phyloP scores from a whole-genome alignment of 1,140 invertebrate species.

The Caerostris extrusa region DNA sequence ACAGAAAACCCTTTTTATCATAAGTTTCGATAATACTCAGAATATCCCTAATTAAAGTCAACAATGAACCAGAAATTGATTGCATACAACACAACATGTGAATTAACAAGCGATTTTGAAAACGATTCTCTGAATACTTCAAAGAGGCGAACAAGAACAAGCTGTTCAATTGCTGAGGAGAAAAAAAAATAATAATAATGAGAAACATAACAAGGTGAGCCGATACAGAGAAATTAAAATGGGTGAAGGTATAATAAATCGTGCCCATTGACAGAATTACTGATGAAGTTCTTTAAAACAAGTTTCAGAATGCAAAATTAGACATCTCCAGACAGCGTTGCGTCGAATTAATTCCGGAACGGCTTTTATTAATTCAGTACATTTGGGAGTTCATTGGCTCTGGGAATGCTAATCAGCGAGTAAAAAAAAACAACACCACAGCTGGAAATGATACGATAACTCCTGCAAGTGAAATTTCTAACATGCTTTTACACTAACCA shows the following conservation, averaged over 20 bases:
- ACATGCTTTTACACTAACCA: background rate
- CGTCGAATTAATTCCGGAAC: slow-evolving; percentile 61
- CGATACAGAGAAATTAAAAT: background rate
- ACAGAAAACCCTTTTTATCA: no score
- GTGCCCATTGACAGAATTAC: slow-evolving; percentile 56
- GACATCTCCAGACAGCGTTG: slow-evolving; percentile 17
- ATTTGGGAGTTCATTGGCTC: slow-evolving; percentile 59
- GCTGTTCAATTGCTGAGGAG: background rate
- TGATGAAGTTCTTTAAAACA: slow-evolving; percentile 57
- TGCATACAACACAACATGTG: no score
- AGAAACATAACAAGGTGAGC: background rate
- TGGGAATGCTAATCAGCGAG: background rate
- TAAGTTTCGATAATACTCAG: no score
- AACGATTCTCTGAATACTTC: background rate
- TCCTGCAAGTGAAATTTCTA: background rate
- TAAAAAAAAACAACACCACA: background rate
- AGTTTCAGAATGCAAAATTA: slow-evolving; percentile 62
- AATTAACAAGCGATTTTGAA: background rate
- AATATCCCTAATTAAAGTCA: no score
- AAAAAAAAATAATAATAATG: background rate
- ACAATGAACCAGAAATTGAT: no score
- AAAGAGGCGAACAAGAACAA: background rate
- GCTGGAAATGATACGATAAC: background rate
- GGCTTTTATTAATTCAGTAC: slow-evolving; percentile 71
- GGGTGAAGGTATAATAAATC: slow-evolving; percentile 43